These are phyloP conservation scores for Petrocephalus microphthalmus DNA, from an alignment of 2,113 vertebrate genomes.

Conservation along the genomic window DNA sequence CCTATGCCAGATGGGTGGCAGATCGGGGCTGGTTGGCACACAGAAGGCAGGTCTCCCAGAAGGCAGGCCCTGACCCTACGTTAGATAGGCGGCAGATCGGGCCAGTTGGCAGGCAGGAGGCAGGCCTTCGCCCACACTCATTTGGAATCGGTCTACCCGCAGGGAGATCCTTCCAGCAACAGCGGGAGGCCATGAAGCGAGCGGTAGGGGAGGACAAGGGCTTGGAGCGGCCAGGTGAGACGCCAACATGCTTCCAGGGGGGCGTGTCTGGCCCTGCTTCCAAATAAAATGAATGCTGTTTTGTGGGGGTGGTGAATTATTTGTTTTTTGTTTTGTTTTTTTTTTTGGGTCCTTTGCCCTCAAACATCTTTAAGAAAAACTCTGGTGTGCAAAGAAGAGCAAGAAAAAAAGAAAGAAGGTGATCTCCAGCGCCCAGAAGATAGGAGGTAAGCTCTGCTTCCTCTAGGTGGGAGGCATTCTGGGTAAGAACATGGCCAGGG, in stretches of 20 bases:
- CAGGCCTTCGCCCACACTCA: conserved; percentile 13
- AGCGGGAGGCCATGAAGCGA: conserved; percentile 93
- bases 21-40: neutral
- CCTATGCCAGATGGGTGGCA: neutral
- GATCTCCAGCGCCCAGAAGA: conserved; percentile 73
- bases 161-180: conserved; percentile 95
- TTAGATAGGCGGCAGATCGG: neutral
- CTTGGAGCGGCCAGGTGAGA: conserved; percentile 81
- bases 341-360: neutral
- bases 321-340: neutral
- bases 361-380: conserved; percentile 67
- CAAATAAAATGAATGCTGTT: neutral
- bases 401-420: conserved; percentile 87
- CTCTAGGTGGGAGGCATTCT: neutral
- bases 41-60: neutral
- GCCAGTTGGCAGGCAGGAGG: neutral
- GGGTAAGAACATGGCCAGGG: neutral
- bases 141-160: conserved; percentile 20
- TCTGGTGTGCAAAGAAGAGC: conserved; percentile 88
- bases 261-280: neutral
- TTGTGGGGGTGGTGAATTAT: neutral
- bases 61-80: neutral
- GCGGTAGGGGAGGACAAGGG: conserved; percentile 80
- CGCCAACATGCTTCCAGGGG: neutral
- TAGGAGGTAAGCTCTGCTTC: conserved; percentile 63